A percentile compares a stretch with the other conserved stretches of the same genome.
These are phyloP conservation scores for Chironomus tepperi DNA, from an alignment of 1,140 invertebrate genomes.

Conservation along the genomic window DNA sequence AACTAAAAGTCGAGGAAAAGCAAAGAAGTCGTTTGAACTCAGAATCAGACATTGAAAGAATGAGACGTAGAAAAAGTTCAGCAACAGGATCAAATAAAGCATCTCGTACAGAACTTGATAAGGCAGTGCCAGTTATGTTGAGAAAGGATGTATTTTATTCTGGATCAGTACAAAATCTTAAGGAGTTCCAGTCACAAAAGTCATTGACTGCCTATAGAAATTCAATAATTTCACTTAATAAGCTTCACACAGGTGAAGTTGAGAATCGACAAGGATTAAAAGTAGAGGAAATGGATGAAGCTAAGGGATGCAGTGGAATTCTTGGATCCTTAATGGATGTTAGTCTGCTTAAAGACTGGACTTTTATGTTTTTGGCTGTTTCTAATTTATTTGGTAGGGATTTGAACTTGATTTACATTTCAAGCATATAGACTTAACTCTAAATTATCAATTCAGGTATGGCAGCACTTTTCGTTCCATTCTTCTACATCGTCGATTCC, in stretches of 20 bases:
- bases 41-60: conserved; percentile 50
- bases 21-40: conserved; percentile 45
- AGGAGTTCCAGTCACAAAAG: conserved; percentile 86
- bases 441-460: conserved; percentile 39
- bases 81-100: background rate
- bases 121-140: conserved; percentile 82
- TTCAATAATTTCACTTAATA: conserved; percentile 67
- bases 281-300: conserved; percentile 44
- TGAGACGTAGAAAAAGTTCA: conserved; percentile 27
- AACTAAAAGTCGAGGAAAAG: conserved; percentile 30
- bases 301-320: conserved; percentile 60
- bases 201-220: conserved; percentile 80
- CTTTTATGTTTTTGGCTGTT: conserved; percentile 86
- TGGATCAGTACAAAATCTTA: conserved; percentile 83
- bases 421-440: background rate
- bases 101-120: conserved; percentile 31
- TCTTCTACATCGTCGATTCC: conserved; percentile 84
- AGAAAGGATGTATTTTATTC: conserved; percentile 98
- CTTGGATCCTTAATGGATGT: conserved; percentile 90
- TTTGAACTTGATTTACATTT: conserved; percentile 85
- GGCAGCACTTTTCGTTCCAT: conserved; percentile 90
- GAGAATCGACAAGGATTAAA: conserved; percentile 26
- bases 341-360: conserved; percentile 77
- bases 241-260: conserved; percentile 38
- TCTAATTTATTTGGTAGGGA: conserved; percentile 87